phyloP scores from a whole-genome alignment of 1,140 invertebrate species.

The Hesperophylax magnus region DNA sequence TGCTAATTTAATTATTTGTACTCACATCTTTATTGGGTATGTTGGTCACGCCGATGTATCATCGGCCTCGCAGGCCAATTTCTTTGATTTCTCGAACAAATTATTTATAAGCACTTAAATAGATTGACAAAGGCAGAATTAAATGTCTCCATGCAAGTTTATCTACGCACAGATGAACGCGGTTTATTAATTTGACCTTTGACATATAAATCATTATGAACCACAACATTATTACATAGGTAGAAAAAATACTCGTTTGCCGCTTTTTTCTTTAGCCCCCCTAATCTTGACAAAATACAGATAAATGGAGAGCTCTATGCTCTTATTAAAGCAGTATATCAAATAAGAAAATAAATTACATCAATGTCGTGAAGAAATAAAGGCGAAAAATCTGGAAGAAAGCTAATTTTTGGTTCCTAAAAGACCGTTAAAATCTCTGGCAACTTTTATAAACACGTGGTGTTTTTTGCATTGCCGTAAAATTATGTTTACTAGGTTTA shows the following conservation, averaged over 20 bases:
- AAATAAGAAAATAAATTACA: too few relatives aligned
- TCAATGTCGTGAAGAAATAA: too few relatives aligned
- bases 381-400: not conserved
- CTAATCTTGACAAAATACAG: too few relatives aligned
- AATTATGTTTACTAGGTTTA: too few relatives aligned
- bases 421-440: not conserved
- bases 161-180: conserved; percentile 4
- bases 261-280: too few relatives aligned
- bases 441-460: not conserved
- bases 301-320: too few relatives aligned
- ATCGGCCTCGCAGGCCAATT: not conserved
- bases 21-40: too few relatives aligned
- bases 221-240: not conserved
- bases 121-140: not conserved
- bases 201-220: conserved; percentile 1
- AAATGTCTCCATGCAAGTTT: conserved; percentile 5
- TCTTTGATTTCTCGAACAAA: not conserved
- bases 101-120: conserved; percentile 14
- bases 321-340: too few relatives aligned
- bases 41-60: not conserved
- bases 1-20: too few relatives aligned
- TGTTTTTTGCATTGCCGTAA: not conserved
- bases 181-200: conserved; percentile 17
- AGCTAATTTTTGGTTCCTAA: not conserved
- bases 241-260: too few relatives aligned